These are phyloP conservation scores for Campylorhamphus procurvoides DNA, from an alignment of 2,113 vertebrate genomes.

Conservation along the genomic window DNA sequence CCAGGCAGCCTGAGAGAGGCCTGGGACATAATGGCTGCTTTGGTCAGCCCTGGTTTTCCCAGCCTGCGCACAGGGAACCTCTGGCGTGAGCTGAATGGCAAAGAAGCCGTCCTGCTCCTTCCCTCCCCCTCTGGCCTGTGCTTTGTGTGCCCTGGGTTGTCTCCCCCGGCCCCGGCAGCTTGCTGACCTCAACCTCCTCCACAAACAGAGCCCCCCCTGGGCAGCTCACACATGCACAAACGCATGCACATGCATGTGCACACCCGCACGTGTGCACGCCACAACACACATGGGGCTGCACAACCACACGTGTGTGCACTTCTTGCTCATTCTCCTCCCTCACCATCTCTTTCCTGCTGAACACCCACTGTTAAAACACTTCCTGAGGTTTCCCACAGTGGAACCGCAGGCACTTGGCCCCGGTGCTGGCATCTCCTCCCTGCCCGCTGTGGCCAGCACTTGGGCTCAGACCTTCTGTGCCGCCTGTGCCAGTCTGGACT, in stretches of 20 bases:
- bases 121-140: background rate
- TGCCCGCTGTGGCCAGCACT: rapidly evolving
- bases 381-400: background rate
- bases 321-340: background rate
- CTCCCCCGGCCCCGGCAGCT: background rate
- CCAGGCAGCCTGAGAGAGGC: background rate
- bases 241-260: rapidly evolving
- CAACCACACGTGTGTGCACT: rapidly evolving
- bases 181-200: background rate
- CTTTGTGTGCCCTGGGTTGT: background rate
- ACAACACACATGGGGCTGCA: rapidly evolving
- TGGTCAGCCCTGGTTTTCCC: background rate
- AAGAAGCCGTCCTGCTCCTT: background rate
- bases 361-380: background rate
- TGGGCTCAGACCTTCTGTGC: background rate
- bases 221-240: rapidly evolving
- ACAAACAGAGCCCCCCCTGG: rapidly evolving
- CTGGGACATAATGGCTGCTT: slow-evolving; percentile 30
- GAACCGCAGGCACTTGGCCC: rapidly evolving
- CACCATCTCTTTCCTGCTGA: rapidly evolving
- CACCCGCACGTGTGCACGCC: rapidly evolving
- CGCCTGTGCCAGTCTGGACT: rapidly evolving
- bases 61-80: background rate
- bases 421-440: background rate
- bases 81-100: slow-evolving; percentile 57